Base-by-base conservation (phyloP, 2,888 invertebrate genomes). In the Acanthosoma haemorrhoidale region DNA sequence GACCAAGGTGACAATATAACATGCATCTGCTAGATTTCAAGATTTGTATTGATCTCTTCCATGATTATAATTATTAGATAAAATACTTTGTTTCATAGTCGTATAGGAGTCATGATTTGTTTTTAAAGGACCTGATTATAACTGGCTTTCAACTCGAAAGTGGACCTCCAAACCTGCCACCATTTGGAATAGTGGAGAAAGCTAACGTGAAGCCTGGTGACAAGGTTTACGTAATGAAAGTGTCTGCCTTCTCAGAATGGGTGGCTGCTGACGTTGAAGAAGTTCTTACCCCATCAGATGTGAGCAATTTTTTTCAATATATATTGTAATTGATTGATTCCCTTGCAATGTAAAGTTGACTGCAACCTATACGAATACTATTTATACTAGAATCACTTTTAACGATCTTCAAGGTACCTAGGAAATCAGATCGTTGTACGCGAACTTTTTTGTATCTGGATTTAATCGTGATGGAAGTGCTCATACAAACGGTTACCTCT, bases 221-320 rank as follows among this genome's bases (percentile, higher is more conserved):
- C 59, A 76, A 79, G 13, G 86, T 88, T 18, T 88, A 83, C 78
- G 86, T 86, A 2, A 87, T 87, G 83, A 84, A 85, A 74, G 69
- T 61, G 3, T 39, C 38, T 8, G 34, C 36, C 2, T 68, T 51
- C 32, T 61, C 70, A 13, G 71, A 71, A 59, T 90, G 90, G 90
- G 80, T 86, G 1, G 82, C 81, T 67, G 87, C 84, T 13, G 77
- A 88, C 0, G 73, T 83, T n/a, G 83, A 84, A 5, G 77, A 84
- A 2, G 77, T 71, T 9, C 29, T 51, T 1, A n/a, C 61, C n/a
- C 16, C 21, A 6, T 3, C 61, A 36, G 61, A 61, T 13, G 61
- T 61, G 5, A 59, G 59, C 16, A 16, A 5, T 4, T 5, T 41
- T 41, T 41, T 41, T 8, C 4, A 9, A 41, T 41, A 13, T 41